Conservation (phyloP, 1,140 invertebrate genomes). For the Nasonia longicornis region DNA sequence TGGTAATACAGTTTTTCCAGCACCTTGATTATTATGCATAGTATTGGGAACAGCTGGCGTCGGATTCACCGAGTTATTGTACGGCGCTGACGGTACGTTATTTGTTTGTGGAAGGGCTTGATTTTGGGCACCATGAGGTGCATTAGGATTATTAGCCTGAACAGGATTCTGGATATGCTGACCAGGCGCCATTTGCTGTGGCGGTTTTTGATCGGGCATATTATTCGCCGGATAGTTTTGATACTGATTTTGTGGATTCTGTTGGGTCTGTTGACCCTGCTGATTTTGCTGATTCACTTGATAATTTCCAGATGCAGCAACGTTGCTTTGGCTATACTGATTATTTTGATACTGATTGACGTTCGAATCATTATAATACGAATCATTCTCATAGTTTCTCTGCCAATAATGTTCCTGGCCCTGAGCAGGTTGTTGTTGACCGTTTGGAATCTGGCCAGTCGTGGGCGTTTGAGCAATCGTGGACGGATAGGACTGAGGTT, state of each 20-base stretch:
- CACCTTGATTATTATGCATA: constrained; percentile 11
- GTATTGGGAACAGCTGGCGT: not conserved
- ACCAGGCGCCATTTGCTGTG: constrained; percentile 13
- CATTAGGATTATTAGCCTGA: constrained; percentile 24
- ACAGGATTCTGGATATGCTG: constrained; percentile 42
- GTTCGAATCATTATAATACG: constrained; percentile 58
- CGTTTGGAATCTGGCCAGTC: not conserved
- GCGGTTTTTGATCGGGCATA: constrained; percentile 40
- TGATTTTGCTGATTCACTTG: constrained; percentile 25
- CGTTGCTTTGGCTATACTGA: constrained; percentile 49
- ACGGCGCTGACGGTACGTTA: not conserved
- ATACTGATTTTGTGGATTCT: constrained; percentile 61
- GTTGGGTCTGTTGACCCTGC: constrained; percentile 46
- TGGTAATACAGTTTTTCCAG: not conserved
- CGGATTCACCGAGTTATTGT: not conserved
- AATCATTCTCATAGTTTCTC: constrained; percentile 60
- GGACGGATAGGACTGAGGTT: constrained; percentile 52
- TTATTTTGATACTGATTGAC: constrained; percentile 61
- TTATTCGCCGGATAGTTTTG: constrained; percentile 56
- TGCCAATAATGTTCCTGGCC: constrained; percentile 63
- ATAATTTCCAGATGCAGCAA: constrained; percentile 22
- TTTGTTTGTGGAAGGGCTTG: constrained; percentile 16
- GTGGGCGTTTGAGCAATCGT: constrained; percentile 46
- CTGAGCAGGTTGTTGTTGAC: constrained; percentile 52
- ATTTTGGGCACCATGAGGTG: constrained; percentile 43